Evolutionary conservation across 2,797 vertebrate genomes (phyloP), one percentile per base, ranked within the genome.

Genomic region (Vultur gryphus): DNA sequence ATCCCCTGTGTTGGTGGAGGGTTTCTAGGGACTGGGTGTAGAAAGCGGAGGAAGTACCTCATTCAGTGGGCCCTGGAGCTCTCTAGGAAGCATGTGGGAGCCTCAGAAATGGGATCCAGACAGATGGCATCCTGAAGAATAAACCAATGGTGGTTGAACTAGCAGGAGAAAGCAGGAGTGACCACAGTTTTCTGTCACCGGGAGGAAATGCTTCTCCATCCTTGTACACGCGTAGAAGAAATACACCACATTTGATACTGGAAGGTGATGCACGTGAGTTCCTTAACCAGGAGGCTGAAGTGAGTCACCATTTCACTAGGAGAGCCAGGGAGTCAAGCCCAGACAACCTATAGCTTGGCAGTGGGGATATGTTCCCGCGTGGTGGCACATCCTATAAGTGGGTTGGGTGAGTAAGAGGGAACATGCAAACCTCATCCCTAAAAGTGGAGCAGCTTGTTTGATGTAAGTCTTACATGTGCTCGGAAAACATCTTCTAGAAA

Each of bases 271-370:
- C 64, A 77, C 8, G 2, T 39, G 84, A 81, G 37, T 39, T 92
- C 64, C 61, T 89, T 89, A 93, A 67, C 26, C 33, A 71, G 55
- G 46, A 94, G 71, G 44, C 52, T 95, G 69, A 61, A 78, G 57
- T 84, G 95, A 94, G 76, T 94, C 94, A 92, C 37, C 46, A 39
- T 59, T 59, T 83, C 59, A 59, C 55, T 3, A 87, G 84, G 37
- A 94, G 25, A 81, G 67, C 65, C 87, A 70, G 65, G 57, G 44
- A 93, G 13, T 88, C 89, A 78, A 92, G 89, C 89, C 84, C 69
- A 91, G 73, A 52, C 85, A 94, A 62, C 64, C 82, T 80, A 31
- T 77, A 67, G 57, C 69, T 94, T 91, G 92, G 66, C 92, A 93
- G 66, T 7, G 21, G 69, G 77, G 54, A 82, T 84, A 28, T 89